These are phyloP conservation scores for Limnephilus marmoratus DNA, from an alignment of 2,888 invertebrate species.

Conservation along the genomic window DNA sequence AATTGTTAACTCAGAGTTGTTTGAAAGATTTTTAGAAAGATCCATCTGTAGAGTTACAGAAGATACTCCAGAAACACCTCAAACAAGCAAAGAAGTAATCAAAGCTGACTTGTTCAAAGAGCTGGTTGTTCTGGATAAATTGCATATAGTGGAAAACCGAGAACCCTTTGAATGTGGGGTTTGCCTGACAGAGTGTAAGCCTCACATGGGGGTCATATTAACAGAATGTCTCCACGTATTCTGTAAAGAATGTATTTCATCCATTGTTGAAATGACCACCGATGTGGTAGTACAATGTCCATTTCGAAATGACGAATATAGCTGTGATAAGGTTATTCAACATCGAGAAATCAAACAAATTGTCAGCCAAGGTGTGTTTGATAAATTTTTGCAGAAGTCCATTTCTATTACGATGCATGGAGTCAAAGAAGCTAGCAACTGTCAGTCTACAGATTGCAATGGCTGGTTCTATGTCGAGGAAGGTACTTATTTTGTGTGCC, in stretches of 20 bases:
- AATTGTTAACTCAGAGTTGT: not conserved
- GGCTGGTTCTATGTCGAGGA: conserved; percentile 12
- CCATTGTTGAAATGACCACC: not conserved
- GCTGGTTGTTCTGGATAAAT: not conserved
- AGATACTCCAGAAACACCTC: not conserved
- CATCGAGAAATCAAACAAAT: conserved; percentile 86
- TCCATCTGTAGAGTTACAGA: not conserved
- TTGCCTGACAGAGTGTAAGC: not conserved
- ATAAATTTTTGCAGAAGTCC: conserved; percentile 83
- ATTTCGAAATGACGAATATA: conserved; percentile 81
- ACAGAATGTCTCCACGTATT: not conserved
- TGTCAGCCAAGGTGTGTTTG: conserved; percentile 80
- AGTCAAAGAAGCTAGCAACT: not conserved
- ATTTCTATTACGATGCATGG: conserved; percentile 69
- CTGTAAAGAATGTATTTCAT: not conserved
- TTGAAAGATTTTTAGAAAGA: conserved; percentile 2
- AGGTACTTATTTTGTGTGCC: conserved; percentile 62
- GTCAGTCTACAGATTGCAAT: conserved; percentile 13
- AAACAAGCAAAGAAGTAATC: not conserved
- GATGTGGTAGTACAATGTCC: conserved; percentile 82
- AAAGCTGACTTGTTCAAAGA: not conserved
- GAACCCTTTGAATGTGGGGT: not conserved
- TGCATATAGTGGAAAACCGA: not conserved
- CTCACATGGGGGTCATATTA: not conserved
- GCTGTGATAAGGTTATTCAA: conserved; percentile 83